Conservation (phyloP, 2,797 vertebrate species). For the Pangasius krempfi region DNA sequence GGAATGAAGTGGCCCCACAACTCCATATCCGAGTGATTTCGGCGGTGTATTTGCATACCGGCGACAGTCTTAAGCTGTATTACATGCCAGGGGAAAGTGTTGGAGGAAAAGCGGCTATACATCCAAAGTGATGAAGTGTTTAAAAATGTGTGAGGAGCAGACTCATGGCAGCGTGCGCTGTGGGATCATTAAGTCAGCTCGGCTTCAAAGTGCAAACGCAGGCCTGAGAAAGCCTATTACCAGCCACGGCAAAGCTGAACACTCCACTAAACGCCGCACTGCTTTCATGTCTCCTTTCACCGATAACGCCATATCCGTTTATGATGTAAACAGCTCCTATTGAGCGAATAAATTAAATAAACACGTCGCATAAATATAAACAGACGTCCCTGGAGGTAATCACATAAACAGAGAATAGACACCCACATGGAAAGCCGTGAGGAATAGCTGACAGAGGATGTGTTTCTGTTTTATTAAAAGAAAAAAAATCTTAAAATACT, state of each 20-base stretch:
- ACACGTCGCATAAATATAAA: constrained; percentile 55
- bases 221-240: constrained; percentile 77
- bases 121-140: constrained; percentile 63
- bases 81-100: constrained; percentile 63
- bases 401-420: constrained; percentile 52
- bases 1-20: constrained; percentile 58
- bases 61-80: constrained; percentile 58
- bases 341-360: constrained; percentile 65
- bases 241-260: constrained; percentile 74
- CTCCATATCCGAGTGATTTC: constrained; percentile 47
- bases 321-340: constrained; percentile 61
- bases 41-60: constrained; percentile 65
- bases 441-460: neutral
- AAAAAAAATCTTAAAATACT: neutral
- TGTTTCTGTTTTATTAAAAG: neutral
- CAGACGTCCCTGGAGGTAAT: constrained; percentile 55
- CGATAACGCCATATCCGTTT: constrained; percentile 59
- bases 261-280: constrained; percentile 72
- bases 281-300: constrained; percentile 66
- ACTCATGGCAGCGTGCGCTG: constrained; percentile 66
- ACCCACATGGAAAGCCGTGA: constrained; percentile 43
- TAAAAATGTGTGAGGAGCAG: constrained; percentile 64
- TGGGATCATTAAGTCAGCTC: constrained; percentile 70
- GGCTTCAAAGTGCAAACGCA: constrained; percentile 71
- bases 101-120: constrained; percentile 63